Evolutionary conservation across 2,888 invertebrate species (phyloP), one percentile per base, ranked within the genome.

Genomic region (Netelia melanura): DNA sequence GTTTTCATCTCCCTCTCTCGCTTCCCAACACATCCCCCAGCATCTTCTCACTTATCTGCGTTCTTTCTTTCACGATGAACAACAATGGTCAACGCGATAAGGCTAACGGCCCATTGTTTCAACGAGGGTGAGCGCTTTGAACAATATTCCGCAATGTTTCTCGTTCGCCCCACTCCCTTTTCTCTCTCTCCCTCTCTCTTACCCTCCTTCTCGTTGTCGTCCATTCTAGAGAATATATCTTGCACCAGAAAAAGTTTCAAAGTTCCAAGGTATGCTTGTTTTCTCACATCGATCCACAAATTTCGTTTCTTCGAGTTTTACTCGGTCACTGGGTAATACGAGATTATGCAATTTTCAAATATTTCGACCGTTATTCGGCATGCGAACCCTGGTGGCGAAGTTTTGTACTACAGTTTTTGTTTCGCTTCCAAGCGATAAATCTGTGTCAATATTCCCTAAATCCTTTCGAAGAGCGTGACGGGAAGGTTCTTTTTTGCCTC

Each of bases 21-120:
- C 65, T 43, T 17, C n/a, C 11, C 25, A 30, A 11, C 44, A 21
- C 11, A 14, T 14, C 30, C 10, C 6, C 38, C 75, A 56, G 70
- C 70, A 67, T 67, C 76, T 68, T 78, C 48, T 61, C 68, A 61
- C 77, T 68, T 62, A 65, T 82, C 82, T 61, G 30, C 76, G 65
- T 21, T 62, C 65, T 65, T 76, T 74, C 77, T 30, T 56, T 58
- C 54, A 25, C 83, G 80, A 86, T 86, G 81, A 83, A 84, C 81
- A 83, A 86, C 86, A 86, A 86, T 86, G 77, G 62, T 38, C 56
- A 56, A 67, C 38, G 81, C 74, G 81, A 83, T 83, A 77, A 81
- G 62, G 56, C 74, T 86, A 86, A 86, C 86, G 83, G 84, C 86
- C 86, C 77, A 86, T 86, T 86, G 86, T 86, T 81, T 80, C 61